Conservation (phyloP, 2,888 invertebrate genomes). For the Dolomedes plantarius region DNA sequence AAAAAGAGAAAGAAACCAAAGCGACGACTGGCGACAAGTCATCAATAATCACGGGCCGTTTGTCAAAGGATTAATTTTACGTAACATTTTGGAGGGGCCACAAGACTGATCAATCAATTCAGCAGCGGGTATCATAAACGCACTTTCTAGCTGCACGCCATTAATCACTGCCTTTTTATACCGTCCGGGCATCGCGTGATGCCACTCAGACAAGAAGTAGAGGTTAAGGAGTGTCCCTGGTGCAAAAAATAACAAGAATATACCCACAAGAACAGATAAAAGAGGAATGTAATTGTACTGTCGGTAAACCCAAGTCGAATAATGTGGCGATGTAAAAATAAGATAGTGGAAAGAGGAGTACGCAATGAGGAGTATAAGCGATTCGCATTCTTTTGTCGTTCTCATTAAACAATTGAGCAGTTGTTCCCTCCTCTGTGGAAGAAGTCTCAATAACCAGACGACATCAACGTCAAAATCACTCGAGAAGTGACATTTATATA, state of each 20-base stretch:
- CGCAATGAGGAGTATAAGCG: background rate
- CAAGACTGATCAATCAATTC: background rate
- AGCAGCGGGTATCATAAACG: background rate
- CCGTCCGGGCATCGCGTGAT: background rate
- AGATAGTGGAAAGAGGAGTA: background rate
- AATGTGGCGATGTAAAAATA: background rate
- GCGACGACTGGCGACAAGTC: background rate
- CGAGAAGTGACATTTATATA: too few relatives aligned
- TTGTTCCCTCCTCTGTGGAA: too few relatives aligned
- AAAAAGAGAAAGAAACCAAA: background rate
- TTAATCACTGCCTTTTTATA: constrained; percentile 21
- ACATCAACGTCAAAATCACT: too few relatives aligned
- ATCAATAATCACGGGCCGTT: constrained; percentile 1
- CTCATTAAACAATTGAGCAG: background rate
- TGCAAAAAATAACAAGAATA: background rate
- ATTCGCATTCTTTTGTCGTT: background rate
- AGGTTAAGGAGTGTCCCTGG: background rate
- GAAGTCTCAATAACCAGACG: too few relatives aligned
- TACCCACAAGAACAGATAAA: constrained; percentile 14
- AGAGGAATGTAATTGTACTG: constrained; percentile 9
- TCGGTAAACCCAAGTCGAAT: background rate
- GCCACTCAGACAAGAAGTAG: background rate
- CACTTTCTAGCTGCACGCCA: background rate
- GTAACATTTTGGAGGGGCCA: constrained; percentile 1
- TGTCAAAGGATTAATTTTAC: constrained; percentile 12